Conservation (phyloP, 2,797 vertebrate genomes). For the Megaceryle alcyon region DNA sequence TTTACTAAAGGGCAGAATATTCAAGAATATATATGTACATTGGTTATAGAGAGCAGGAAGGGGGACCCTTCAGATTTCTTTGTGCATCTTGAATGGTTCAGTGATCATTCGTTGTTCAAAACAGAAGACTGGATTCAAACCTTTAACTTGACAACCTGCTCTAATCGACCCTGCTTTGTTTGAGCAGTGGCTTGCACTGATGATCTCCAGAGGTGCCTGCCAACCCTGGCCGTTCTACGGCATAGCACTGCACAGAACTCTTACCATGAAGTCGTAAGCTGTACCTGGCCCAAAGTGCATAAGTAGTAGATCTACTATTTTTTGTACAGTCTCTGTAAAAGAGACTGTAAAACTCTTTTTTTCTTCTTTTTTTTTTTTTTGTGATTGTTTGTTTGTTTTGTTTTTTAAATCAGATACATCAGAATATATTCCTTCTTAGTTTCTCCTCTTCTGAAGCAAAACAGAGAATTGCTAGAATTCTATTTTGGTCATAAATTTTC, state of each 20-base stretch:
- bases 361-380: too few relatives aligned
- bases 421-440: neutral
- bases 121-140: neutral
- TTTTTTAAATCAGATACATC: neutral
- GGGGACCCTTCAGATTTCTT: neutral
- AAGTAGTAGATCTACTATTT: too few relatives aligned
- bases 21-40: neutral
- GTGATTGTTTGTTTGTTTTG: too few relatives aligned
- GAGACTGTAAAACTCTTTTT: neutral
- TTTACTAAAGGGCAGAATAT: neutral
- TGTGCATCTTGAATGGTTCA: rapidly evolving
- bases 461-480: neutral
- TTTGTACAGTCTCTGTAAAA: neutral
- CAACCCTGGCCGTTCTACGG: neutral
- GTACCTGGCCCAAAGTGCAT: neutral
- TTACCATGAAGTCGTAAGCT: neutral
- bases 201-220: neutral
- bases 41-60: neutral
- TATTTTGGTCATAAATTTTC: neutral
- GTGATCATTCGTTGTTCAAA: neutral
- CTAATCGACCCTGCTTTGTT: neutral
- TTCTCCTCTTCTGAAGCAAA: neutral
- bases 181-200: neutral
- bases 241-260: neutral
- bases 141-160: neutral